Conservation (phyloP, 2,113 vertebrate genomes). For the Aphelocoma coerulescens region DNA sequence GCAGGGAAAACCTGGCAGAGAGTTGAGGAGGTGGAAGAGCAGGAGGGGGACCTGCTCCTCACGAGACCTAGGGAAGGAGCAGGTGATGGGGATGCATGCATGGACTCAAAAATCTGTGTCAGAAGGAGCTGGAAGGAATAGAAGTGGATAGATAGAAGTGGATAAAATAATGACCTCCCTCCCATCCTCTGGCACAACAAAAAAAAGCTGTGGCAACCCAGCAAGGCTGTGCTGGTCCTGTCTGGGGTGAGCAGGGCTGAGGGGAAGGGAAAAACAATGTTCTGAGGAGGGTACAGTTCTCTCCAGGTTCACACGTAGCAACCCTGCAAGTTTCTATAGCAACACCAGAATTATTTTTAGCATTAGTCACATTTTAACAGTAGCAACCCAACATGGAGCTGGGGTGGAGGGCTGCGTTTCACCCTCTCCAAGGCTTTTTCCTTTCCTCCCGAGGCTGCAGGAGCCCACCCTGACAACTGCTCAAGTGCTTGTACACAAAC, state of each 20-base stretch:
- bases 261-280: constrained; percentile 70
- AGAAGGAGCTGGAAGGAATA: background rate
- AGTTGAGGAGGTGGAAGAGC: background rate
- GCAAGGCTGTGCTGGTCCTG: background rate
- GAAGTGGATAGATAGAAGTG: background rate
- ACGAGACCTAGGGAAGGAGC: background rate
- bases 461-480: background rate
- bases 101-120: background rate
- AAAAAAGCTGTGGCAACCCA: background rate
- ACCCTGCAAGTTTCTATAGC: constrained; percentile 77
- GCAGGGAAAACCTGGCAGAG: background rate
- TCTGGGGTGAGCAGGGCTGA: background rate
- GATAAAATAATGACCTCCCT: background rate
- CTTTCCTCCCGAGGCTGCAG: background rate
- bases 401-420: constrained; percentile 18
- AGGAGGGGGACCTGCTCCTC: background rate
- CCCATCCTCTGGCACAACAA: background rate
- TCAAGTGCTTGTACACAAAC: background rate
- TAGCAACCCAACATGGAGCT: constrained; percentile 62
- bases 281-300: constrained; percentile 58
- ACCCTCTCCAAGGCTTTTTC: background rate
- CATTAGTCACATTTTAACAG: constrained; percentile 68
- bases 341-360: constrained; percentile 80
- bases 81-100: background rate
- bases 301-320: constrained; percentile 75